Conservation (phyloP, 2,888 invertebrate species). For the Sarcophaga subvicina region DNA sequence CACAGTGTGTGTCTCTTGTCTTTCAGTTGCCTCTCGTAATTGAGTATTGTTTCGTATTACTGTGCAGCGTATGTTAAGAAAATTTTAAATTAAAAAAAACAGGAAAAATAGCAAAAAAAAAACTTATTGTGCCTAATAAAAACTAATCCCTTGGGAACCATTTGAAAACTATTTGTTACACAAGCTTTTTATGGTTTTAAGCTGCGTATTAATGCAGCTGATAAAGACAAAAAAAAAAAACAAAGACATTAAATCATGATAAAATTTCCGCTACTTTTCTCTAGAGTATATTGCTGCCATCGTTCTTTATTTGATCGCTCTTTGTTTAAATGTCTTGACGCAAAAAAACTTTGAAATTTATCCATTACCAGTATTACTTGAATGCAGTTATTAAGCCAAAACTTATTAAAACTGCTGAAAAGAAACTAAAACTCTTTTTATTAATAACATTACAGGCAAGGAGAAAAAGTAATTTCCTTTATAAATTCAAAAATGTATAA, state of each 20-base stretch:
- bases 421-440: too few species aligned
- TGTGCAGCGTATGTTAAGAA: neutral
- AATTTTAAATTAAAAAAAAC: neutral
- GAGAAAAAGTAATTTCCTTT: too few species aligned
- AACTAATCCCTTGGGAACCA: conserved; percentile 65
- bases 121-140: conserved; percentile 40
- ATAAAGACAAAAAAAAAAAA: conserved; percentile 4
- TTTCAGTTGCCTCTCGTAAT: neutral
- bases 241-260: conserved; percentile 41
- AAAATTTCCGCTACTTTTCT: conserved; percentile 24
- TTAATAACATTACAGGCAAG: too few species aligned
- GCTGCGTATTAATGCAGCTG: too few species aligned
- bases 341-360: too few species aligned
- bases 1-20: too few species aligned
- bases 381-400: too few species aligned
- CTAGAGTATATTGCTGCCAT: conserved; percentile 19
- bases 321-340: too few species aligned
- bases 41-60: conserved; percentile 16
- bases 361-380: too few species aligned
- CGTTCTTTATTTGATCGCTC: too few species aligned
- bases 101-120: conserved; percentile 6
- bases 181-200: conserved; percentile 52
- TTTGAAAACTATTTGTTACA: conserved; percentile 67
- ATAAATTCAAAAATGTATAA: too few species aligned
- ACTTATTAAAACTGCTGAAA: too few species aligned